These are phyloP conservation scores for Platycheirus albimanus DNA, from an alignment of 2,888 invertebrate genomes.

Conservation along the genomic window DNA sequence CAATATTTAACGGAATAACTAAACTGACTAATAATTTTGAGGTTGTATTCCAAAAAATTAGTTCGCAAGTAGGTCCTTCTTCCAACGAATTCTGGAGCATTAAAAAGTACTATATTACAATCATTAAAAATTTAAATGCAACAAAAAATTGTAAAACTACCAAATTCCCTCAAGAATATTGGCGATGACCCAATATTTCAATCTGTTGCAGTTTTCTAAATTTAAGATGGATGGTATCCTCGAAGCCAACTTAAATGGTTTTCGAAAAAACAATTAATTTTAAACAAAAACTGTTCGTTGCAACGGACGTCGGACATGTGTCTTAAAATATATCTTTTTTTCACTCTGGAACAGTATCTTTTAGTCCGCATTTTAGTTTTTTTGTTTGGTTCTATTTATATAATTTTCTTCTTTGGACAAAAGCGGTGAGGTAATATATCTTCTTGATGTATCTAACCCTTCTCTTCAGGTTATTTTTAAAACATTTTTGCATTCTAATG, in stretches of 20 bases:
- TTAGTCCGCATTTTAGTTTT: conserved; percentile 7
- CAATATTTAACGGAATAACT: no score
- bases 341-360: conserved; percentile 58
- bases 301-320: conserved; percentile 29
- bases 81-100: no score
- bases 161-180: no score
- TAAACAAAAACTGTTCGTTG: conserved; percentile 8
- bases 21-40: no score
- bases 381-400: conserved; percentile 48
- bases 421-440: conserved; percentile 39
- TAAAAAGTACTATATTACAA: no score
- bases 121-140: no score
- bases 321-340: conserved; percentile 42
- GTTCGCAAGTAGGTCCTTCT: no score
- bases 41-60: no score
- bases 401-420: conserved; percentile 7
- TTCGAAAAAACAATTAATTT: conserved; percentile 4
- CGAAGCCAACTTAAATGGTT: conserved; percentile 15
- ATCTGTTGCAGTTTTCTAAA: conserved; percentile 34
- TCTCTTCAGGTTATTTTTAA: conserved; percentile 52
- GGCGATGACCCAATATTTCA: conserved; percentile 38
- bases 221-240: no score
- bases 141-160: no score
- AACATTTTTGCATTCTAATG: conserved; percentile 42
- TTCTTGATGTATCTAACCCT: conserved; percentile 34